These are phyloP conservation scores for Trididemnum clinides DNA, from an alignment of 23 tunicate species.

Conservation along the genomic window DNA sequence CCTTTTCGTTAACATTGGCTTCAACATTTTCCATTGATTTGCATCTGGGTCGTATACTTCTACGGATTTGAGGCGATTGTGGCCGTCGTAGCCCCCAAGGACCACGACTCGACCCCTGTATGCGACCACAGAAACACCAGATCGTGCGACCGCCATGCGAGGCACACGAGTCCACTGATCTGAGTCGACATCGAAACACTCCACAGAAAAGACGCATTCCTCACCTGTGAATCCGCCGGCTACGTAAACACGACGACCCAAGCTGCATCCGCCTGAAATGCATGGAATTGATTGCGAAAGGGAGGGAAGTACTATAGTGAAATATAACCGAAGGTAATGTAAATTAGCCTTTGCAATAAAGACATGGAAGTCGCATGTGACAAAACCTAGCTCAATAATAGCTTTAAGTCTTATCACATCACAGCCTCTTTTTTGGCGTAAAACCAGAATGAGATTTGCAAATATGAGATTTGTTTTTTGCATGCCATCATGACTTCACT, in stretches of 20 bases:
- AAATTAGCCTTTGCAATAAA: no score
- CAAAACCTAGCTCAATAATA: no score
- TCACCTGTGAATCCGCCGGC: constrained; percentile 94
- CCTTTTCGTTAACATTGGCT: constrained; percentile 64
- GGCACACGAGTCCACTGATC: constrained; percentile 66
- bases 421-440: no score
- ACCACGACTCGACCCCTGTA: constrained; percentile 62
- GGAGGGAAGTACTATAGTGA: no score
- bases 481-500: no score
- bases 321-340: no score
- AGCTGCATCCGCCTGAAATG: constrained; percentile 57
- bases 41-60: constrained; percentile 58
- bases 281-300: no score
- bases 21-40: constrained; percentile 49
- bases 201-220: constrained; percentile 73
- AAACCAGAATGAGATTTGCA: no score
- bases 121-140: constrained; percentile 77
- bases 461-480: no score
- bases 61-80: constrained; percentile 53
- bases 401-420: no score
- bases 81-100: constrained; percentile 87
- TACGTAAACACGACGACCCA: constrained; percentile 60
- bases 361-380: no score
- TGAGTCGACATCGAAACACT: constrained; percentile 51
- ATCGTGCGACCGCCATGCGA: constrained; percentile 78